Evolutionary conservation across 1,140 invertebrate genomes (phyloP).

Genomic region (Sinella curviseta): DNA sequence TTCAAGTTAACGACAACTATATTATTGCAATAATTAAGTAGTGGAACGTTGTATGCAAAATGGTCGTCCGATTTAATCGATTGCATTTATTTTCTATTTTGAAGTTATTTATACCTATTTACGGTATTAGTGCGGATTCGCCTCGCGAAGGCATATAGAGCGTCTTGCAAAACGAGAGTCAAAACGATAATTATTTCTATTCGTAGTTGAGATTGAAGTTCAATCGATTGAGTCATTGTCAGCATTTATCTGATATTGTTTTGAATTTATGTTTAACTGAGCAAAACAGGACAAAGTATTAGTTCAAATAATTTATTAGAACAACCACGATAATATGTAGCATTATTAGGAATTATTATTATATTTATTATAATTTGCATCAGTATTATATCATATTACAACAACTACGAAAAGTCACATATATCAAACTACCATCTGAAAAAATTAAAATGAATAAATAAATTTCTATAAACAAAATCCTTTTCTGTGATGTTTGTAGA

Average conservation of each 20-base stretch:
- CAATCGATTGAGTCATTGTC: no score
- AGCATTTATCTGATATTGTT: background rate
- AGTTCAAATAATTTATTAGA: slow-evolving; percentile 10
- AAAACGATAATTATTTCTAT: no score
- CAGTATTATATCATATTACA: slow-evolving; percentile 15
- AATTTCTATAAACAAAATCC: background rate
- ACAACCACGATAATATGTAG: background rate
- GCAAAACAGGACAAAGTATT: background rate
- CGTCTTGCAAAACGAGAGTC: no score
- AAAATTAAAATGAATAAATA: slow-evolving; percentile 7
- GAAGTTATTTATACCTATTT: no score
- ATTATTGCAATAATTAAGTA: no score
- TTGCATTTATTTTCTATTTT: no score
- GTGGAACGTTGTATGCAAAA: no score
- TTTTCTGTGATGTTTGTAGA: background rate
- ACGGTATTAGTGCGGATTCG: no score
- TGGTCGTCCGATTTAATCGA: no score
- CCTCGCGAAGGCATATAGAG: no score
- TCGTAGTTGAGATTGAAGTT: no score
- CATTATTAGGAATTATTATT: background rate
- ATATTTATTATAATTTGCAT: slow-evolving; percentile 16
- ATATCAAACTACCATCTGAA: background rate
- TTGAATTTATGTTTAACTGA: background rate
- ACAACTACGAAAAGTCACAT: slow-evolving; percentile 10
- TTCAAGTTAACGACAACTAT: no score